A percentile compares a stretch with the other conserved stretches of the same genome.
phyloP scores from a whole-genome alignment of 2,113 vertebrate genomes.

The Acrocephalus arundinaceus region DNA sequence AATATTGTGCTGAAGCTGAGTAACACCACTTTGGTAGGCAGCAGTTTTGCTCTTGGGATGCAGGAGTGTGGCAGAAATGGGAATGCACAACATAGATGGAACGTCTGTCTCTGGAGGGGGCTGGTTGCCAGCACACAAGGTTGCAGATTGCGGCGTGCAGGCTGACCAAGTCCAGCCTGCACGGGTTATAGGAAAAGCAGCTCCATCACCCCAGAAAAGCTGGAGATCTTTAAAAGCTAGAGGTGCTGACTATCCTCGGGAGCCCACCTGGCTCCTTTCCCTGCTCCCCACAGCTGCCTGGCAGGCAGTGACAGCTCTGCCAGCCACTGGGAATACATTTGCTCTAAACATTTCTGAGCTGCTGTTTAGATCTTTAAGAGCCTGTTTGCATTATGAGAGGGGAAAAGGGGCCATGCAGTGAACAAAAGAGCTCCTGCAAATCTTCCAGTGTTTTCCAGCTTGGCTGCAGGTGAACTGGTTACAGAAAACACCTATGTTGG shows the following conservation, averaged over 20 bases:
- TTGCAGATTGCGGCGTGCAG: background rate
- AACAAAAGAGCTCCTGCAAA: background rate
- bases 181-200: rapidly evolving
- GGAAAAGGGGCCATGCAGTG: background rate
- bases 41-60: background rate
- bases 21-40: background rate
- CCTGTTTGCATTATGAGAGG: background rate
- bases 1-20: background rate
- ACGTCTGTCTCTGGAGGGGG: rapidly evolving
- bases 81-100: background rate
- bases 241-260: background rate
- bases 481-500: rapidly evolving
- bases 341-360: background rate
- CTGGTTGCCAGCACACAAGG: background rate
- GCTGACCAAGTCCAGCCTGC: background rate
- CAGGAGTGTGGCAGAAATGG: background rate
- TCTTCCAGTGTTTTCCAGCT: background rate
- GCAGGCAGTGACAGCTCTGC: background rate
- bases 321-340: rapidly evolving
- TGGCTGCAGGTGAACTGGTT: background rate
- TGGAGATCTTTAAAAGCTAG: background rate
- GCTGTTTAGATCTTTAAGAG: background rate
- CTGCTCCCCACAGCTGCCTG: background rate
- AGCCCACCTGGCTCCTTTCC: background rate
- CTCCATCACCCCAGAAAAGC: background rate